Evolutionary conservation across 2,113 vertebrate species (phyloP).

Genomic region (Caranx melampygus): DNA sequence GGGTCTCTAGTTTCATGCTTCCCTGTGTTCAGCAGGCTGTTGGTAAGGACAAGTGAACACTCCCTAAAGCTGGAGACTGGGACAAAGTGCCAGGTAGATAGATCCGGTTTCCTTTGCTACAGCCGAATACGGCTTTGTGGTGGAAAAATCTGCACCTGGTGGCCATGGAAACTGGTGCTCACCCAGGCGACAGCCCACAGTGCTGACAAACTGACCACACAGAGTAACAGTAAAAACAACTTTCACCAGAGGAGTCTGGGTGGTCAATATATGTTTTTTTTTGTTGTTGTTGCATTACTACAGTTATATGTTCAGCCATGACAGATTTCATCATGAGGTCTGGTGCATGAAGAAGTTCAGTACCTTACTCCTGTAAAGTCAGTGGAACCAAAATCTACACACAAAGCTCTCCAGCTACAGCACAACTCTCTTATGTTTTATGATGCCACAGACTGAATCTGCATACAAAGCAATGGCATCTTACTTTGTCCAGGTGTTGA

Average conservation of each 20-base stretch:
- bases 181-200: constrained; percentile 33
- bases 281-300: background rate
- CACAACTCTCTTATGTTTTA: background rate
- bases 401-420: background rate
- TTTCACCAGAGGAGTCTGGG: constrained; percentile 17
- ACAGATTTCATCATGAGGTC: background rate
- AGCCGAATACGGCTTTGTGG: constrained; percentile 77
- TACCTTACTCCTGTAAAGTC: background rate
- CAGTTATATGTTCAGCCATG: background rate
- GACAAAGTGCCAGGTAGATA: constrained; percentile 77
- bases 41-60: constrained; percentile 78
- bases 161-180: constrained; percentile 75
- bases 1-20: constrained; percentile 78
- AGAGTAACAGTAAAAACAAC: constrained; percentile 11
- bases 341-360: constrained; percentile 4
- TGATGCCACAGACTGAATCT: background rate
- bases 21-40: constrained; percentile 77
- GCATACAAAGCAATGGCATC: background rate
- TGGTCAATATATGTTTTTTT: background rate
- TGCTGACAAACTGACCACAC: constrained; percentile 51
- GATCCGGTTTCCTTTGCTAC: constrained; percentile 77
- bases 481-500: background rate
- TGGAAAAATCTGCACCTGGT: constrained; percentile 82
- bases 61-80: constrained; percentile 73
- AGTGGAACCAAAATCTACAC: constrained; percentile 1